A percentile compares a stretch with the other conserved stretches of the same genome.
These are phyloP conservation scores for Euspilapteryx auroguttella DNA, from an alignment of 2,888 invertebrate species.

Conservation along the genomic window DNA sequence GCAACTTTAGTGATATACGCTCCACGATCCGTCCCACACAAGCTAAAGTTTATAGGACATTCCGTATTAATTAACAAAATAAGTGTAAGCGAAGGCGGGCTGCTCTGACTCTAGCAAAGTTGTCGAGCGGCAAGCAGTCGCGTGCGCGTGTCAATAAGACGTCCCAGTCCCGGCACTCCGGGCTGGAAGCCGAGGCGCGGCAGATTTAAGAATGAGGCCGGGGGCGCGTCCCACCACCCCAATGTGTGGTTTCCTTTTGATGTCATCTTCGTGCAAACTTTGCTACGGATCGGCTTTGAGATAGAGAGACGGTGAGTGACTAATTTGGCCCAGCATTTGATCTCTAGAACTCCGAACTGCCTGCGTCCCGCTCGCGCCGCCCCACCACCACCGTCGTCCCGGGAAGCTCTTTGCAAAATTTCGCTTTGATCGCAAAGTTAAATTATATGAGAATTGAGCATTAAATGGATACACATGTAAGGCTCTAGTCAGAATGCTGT, in stretches of 20 bases:
- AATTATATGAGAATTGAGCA: slow-evolving; percentile 62
- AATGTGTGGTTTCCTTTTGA: slow-evolving; percentile 62
- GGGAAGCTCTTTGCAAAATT: slow-evolving; percentile 61
- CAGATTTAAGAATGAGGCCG: slow-evolving; percentile 50
- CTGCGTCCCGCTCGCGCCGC: slow-evolving; percentile 44
- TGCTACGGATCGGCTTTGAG: slow-evolving; percentile 63
- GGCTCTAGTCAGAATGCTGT: too few relatives aligned
- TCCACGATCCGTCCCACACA: too few relatives aligned
- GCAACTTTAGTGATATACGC: too few relatives aligned
- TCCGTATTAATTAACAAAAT: slow-evolving; percentile 61
- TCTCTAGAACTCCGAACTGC: slow-evolving; percentile 50
- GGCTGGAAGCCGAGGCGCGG: slow-evolving; percentile 26
- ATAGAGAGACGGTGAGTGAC: slow-evolving; percentile 63
- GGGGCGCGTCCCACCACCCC: slow-evolving; percentile 37
- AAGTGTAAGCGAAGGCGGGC: slow-evolving; percentile 45
- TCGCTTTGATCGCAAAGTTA: slow-evolving; percentile 62
- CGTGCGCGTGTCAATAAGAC: slow-evolving; percentile 60
- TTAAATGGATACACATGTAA: slow-evolving; percentile 58
- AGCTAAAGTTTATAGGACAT: slow-evolving; percentile 55
- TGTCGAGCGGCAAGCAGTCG: slow-evolving; percentile 33
- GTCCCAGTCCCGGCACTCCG: too few relatives aligned
- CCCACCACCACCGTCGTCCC: slow-evolving; percentile 35
- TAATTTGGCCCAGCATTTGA: slow-evolving; percentile 63
- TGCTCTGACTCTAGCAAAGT: slow-evolving; percentile 26
- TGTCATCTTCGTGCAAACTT: slow-evolving; percentile 63